A percentile compares a stretch with the other conserved stretches of the same genome.
phyloP scores from a whole-genome alignment of 2,113 vertebrate genomes.

The Pipa parva region DNA sequence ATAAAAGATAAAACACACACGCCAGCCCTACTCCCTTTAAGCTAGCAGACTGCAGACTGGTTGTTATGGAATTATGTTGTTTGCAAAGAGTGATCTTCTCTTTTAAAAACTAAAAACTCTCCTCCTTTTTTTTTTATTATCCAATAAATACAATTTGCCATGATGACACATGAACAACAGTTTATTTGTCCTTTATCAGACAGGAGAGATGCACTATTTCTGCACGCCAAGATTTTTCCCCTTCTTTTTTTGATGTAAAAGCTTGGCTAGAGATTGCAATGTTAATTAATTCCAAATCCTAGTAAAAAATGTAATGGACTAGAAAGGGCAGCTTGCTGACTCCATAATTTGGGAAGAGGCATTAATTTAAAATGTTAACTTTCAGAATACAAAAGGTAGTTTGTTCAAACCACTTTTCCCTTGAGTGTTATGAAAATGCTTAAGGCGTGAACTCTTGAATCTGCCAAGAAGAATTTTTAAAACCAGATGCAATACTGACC shows the following conservation, averaged over 20 bases:
- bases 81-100: too few relatives aligned
- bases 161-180: neutral
- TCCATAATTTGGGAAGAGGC: constrained; percentile 40
- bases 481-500: constrained; percentile 39
- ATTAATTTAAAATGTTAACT: constrained; percentile 41
- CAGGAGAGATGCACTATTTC: neutral
- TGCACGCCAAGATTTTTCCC: neutral
- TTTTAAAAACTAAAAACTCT: too few relatives aligned
- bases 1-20: too few relatives aligned
- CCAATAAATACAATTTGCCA: too few relatives aligned
- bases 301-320: constrained; percentile 38
- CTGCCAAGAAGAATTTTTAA: constrained; percentile 43
- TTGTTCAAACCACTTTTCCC: constrained; percentile 40
- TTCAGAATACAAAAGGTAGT: constrained; percentile 42
- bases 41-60: too few relatives aligned
- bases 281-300: constrained; percentile 38
- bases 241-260: constrained; percentile 11
- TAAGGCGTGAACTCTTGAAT: constrained; percentile 42
- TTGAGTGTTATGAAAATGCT: constrained; percentile 41
- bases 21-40: too few relatives aligned
- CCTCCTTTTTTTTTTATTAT: too few relatives aligned
- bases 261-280: constrained; percentile 16
- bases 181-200: neutral
- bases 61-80: too few relatives aligned
- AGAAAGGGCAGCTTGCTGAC: constrained; percentile 41